Percentiles rank a stretch among this genome's conserved stretches.
These are phyloP conservation scores for Poecilia wingei DNA, from an alignment of 2,797 vertebrate species.

Conservation along the genomic window DNA sequence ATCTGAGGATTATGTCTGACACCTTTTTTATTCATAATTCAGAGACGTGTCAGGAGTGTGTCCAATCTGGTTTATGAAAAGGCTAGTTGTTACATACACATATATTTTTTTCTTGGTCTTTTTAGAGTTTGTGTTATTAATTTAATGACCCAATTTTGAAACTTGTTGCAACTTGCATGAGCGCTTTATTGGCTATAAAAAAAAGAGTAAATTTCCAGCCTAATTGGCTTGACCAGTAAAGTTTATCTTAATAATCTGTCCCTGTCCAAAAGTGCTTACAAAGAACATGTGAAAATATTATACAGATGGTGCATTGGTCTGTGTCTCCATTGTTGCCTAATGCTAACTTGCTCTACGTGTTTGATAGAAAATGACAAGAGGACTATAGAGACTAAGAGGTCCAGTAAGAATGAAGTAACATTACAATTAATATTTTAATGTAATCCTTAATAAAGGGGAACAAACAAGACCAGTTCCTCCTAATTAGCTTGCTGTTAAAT, in stretches of 20 bases:
- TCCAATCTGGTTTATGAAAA: not conserved
- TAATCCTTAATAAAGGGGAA: conserved; percentile 27
- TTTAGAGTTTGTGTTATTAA: not conserved
- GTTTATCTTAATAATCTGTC: not conserved
- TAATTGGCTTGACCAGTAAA: not conserved
- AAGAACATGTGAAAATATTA: conserved; percentile 8
- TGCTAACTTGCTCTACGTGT: conserved; percentile 40
- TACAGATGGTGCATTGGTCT: not conserved
- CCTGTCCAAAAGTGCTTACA: conserved; percentile 34
- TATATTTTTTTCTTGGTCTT: not conserved
- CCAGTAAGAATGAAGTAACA: conserved; percentile 13
- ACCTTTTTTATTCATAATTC: not conserved
- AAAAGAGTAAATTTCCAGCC: not conserved
- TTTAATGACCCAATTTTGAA: not conserved
- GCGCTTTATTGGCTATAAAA: conserved; percentile 60
- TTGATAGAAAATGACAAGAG: conserved; percentile 28
- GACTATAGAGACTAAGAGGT: not conserved
- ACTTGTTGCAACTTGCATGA: conserved; percentile 34
- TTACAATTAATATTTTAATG: not conserved
- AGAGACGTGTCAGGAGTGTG: not conserved
- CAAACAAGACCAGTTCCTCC: conserved; percentile 32
- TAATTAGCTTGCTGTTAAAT: conserved; percentile 37
- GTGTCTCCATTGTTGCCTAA: conserved; percentile 1
- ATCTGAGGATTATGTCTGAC: not conserved
- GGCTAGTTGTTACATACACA: not conserved